Evolutionary conservation across 1,140 invertebrate species (phyloP).

Genomic region (Calosoma granatense): DNA sequence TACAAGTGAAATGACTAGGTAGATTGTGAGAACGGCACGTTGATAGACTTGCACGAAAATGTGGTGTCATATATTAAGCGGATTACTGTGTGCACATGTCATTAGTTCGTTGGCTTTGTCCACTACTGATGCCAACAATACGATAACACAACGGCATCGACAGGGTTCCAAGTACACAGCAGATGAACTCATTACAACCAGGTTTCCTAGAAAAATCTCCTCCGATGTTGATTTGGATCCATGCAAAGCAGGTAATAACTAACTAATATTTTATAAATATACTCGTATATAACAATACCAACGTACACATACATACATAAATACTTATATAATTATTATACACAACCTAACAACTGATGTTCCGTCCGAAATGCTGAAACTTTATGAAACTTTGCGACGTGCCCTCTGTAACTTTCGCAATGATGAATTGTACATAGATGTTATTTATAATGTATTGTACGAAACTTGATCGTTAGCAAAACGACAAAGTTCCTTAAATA

Average conservation of each 20-base stretch:
- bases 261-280: not conserved
- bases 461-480: no score
- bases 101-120: not conserved
- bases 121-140: not conserved
- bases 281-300: not conserved
- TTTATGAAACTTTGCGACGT: no score
- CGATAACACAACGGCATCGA: not conserved
- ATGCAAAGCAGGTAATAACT: slow-evolving; percentile 67
- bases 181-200: slow-evolving; percentile 52
- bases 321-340: not conserved
- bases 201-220: slow-evolving; percentile 56
- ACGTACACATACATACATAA: not conserved
- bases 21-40: not conserved
- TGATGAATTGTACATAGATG: no score
- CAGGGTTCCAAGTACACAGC: slow-evolving; percentile 47
- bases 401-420: no score
- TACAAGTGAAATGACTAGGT: not conserved
- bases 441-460: no score
- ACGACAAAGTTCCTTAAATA: no score
- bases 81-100: not conserved
- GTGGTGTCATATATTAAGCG: not conserved
- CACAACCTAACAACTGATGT: no score
- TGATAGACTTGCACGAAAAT: not conserved
- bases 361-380: no score
- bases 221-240: slow-evolving; percentile 72